Conservation (phyloP, 1,140 invertebrate species). For the Rhopalosiphum padi region DNA sequence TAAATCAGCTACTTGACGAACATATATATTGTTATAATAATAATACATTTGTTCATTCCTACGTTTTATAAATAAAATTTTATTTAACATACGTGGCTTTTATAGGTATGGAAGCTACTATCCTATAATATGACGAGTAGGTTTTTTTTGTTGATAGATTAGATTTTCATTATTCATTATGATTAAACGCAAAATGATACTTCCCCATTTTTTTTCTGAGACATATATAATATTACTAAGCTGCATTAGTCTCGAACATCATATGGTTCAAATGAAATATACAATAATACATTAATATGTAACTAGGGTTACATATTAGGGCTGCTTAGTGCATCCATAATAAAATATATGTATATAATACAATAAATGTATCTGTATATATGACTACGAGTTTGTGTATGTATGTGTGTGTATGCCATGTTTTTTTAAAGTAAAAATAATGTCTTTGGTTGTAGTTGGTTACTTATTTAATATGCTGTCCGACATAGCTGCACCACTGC, state of each 20-base stretch:
- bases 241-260: not conserved
- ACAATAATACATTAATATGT: not conserved
- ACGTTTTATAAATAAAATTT: not conserved
- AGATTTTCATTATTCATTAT: not conserved
- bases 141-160: not conserved
- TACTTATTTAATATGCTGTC: not conserved
- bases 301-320: not conserved
- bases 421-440: constrained; percentile 18
- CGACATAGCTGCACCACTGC: not conserved
- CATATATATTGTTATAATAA: not conserved
- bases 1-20: not conserved
- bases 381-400: not conserved
- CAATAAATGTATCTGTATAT: not conserved
- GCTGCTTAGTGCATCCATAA: not conserved
- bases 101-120: not conserved
- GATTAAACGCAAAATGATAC: not conserved
- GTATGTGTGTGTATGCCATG: not conserved
- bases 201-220: not conserved
- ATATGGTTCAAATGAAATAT: not conserved
- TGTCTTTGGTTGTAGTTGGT: not conserved
- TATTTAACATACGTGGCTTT: not conserved
- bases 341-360: not conserved
- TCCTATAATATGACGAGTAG: not conserved
- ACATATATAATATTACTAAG: not conserved
- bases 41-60: not conserved